Percentiles rank a stretch among this genome's conserved stretches.
phyloP scores from a whole-genome alignment of 2,113 vertebrate species.

The Antechinus stuartii region DNA sequence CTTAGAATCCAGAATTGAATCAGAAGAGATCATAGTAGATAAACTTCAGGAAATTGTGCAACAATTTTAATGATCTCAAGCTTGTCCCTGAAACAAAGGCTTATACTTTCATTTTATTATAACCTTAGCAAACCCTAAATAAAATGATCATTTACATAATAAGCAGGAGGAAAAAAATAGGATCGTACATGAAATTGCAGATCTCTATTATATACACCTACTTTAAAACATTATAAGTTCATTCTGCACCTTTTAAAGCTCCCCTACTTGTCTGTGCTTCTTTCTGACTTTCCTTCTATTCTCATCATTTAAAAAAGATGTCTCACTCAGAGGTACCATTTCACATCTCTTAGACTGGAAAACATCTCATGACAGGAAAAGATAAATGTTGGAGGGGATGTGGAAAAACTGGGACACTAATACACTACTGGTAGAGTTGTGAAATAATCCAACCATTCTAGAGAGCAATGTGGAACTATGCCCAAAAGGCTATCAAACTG shows the following conservation, averaged over 20 bases:
- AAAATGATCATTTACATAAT: not conserved
- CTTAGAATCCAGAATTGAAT: not conserved
- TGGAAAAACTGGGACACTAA: too few relatives aligned
- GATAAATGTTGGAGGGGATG: too few relatives aligned
- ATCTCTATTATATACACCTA: not conserved
- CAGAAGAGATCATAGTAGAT: not conserved
- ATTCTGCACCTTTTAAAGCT: not conserved
- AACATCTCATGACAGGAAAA: too few relatives aligned
- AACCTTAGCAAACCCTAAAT: not conserved
- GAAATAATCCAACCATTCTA: too few relatives aligned
- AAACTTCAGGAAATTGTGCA: not conserved
- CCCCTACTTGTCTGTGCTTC: not conserved
- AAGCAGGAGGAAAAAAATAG: not conserved
- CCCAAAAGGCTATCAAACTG: too few relatives aligned
- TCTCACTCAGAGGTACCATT: too few relatives aligned
- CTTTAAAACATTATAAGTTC: not conserved
- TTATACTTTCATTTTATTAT: not conserved
- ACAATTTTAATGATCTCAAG: not conserved
- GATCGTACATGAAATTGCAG: not conserved
- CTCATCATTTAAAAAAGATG: not conserved
- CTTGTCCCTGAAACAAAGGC: not conserved
- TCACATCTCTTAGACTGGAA: too few relatives aligned
- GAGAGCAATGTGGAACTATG: too few relatives aligned
- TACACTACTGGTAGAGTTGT: too few relatives aligned
- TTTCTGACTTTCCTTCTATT: not conserved